Percentiles rank a stretch among this genome's conserved stretches.
phyloP scores from a whole-genome alignment of 2,888 invertebrate genomes.

The Cantharis rustica region DNA sequence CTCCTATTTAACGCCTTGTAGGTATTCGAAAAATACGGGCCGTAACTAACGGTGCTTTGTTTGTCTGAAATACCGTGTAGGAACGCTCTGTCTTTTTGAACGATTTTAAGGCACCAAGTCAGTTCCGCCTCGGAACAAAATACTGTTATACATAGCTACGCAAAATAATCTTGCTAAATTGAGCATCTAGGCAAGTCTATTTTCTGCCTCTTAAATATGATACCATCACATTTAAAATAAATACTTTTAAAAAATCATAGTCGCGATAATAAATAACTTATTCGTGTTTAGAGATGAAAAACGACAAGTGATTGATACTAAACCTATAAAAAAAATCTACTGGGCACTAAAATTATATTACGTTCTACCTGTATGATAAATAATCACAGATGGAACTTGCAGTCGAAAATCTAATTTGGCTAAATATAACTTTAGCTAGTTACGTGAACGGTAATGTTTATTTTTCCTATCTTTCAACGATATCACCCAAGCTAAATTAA shows the following conservation, averaged over 20 bases:
- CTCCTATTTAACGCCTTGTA: neutral
- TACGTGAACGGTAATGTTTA: slow-evolving; percentile 6
- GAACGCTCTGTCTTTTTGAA: slow-evolving; percentile 5
- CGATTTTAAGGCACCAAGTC: slow-evolving; percentile 34
- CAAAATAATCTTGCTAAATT: slow-evolving; percentile 27
- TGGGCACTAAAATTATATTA: slow-evolving; percentile 23
- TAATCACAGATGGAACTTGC: slow-evolving; percentile 53
- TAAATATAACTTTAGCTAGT: slow-evolving; percentile 34
- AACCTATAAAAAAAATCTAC: slow-evolving; percentile 3
- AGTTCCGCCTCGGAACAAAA: slow-evolving; percentile 38
- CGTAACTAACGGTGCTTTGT: neutral
- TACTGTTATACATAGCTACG: slow-evolving; percentile 33
- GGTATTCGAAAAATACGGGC: neutral
- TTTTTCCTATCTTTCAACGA: neutral
- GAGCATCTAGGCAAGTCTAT: slow-evolving; percentile 26
- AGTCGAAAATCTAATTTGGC: slow-evolving; percentile 40
- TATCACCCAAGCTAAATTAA: slow-evolving; percentile 13
- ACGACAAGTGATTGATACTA: slow-evolving; percentile 4
- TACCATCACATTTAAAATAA: slow-evolving; percentile 17
- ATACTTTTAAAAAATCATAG: slow-evolving; percentile 9
- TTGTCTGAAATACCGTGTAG: neutral
- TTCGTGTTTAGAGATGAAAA: slow-evolving; percentile 6
- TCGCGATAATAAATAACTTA: slow-evolving; percentile 9
- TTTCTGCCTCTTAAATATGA: neutral
- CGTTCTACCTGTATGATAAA: slow-evolving; percentile 44